These are phyloP conservation scores for Gambusia holbrooki DNA, from an alignment of 2,113 vertebrate genomes.

Conservation along the genomic window DNA sequence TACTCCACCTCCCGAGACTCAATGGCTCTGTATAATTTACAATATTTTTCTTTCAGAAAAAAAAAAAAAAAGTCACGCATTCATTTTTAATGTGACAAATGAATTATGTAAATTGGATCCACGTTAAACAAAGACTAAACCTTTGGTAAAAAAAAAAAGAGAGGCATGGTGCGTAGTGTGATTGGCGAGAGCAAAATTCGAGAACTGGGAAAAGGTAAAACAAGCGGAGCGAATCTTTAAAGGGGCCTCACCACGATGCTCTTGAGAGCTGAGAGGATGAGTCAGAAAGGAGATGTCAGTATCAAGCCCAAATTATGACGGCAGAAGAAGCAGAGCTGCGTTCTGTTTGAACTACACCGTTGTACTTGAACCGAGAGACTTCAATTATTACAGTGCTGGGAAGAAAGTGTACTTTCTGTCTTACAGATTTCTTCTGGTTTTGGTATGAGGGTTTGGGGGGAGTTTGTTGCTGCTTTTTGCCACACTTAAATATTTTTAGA, in stretches of 20 bases:
- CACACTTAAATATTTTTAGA: too few species aligned
- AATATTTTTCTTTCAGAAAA: too few species aligned
- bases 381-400: slow-evolving; percentile 19
- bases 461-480: neutral
- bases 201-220: slow-evolving; percentile 51
- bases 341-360: slow-evolving; percentile 49
- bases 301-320: slow-evolving; percentile 59
- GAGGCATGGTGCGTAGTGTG: neutral
- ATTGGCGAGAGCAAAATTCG: slow-evolving; percentile 32
- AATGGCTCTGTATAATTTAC: too few species aligned
- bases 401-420: neutral
- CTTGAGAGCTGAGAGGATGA: slow-evolving; percentile 66
- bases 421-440: neutral
- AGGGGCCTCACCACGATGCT: slow-evolving; percentile 64
- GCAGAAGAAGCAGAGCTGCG: slow-evolving; percentile 19
- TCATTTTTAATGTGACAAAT: too few species aligned
- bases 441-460: neutral
- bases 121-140: too few species aligned
- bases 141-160: too few species aligned
- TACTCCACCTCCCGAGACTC: too few species aligned
- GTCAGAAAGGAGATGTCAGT: slow-evolving; percentile 59
- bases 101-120: too few species aligned
- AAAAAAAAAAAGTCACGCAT: too few species aligned
- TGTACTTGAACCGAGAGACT: slow-evolving; percentile 30
- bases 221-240: slow-evolving; percentile 50